A percentile compares a stretch with the other conserved stretches of the same genome.
Evolutionary conservation across 2,888 invertebrate species (phyloP).

Genomic region (Leucania comma): DNA sequence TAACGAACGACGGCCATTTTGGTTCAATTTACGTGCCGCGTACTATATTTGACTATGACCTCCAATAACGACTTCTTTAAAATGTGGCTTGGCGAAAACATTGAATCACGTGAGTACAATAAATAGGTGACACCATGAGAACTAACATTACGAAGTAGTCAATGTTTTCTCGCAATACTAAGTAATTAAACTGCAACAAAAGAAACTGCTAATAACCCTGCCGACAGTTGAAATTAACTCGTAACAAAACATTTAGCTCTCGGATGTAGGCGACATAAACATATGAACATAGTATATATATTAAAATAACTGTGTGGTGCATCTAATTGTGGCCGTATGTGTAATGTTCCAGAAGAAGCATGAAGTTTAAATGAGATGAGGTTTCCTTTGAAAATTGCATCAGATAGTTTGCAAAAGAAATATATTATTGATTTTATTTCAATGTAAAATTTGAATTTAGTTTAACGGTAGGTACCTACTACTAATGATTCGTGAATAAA

Average conservation of each 20-base stretch:
- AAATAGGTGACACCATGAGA: neutral
- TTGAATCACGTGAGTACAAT: too few species aligned
- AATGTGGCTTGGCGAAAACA: neutral
- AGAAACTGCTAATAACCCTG: slow-evolving; percentile 19
- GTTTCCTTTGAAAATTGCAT: neutral
- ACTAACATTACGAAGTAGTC: neutral
- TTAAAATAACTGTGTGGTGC: slow-evolving; percentile 31
- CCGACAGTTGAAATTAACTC: slow-evolving; percentile 21
- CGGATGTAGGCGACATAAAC: slow-evolving; percentile 26
- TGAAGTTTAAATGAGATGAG: neutral
- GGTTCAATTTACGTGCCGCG: too few species aligned
- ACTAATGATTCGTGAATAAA: too few species aligned
- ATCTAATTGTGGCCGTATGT: slow-evolving; percentile 42
- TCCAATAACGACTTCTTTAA: neutral
- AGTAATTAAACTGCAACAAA: slow-evolving; percentile 32
- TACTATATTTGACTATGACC: neutral
- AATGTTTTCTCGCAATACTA: neutral
- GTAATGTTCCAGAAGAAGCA: neutral
- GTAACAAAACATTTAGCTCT: slow-evolving; percentile 35
- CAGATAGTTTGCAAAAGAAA: neutral
- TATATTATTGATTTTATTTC: too few species aligned
- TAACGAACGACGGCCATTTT: too few species aligned
- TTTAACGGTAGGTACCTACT: too few species aligned
- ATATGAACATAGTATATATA: slow-evolving; percentile 18
- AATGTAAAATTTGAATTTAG: too few species aligned